These are phyloP conservation scores for Brenthis ino DNA, from an alignment of 2,888 invertebrate genomes.

Conservation along the genomic window DNA sequence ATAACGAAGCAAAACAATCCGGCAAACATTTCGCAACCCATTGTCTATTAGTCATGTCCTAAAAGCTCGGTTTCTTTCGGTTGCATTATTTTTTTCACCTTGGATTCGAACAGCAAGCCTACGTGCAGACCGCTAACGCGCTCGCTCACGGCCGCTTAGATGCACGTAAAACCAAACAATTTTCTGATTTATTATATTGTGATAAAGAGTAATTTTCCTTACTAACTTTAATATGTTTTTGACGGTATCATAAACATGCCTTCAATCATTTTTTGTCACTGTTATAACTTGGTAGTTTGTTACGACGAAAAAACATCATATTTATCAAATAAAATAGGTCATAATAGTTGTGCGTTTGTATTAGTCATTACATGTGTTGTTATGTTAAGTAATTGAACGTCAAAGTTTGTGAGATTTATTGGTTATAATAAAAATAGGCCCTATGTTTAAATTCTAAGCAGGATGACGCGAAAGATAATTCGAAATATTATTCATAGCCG, in stretches of 20 bases:
- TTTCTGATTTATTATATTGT: constrained; percentile 25
- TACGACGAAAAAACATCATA: constrained; percentile 46
- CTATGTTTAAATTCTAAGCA: too few species aligned
- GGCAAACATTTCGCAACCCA: constrained; percentile 52
- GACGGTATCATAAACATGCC: constrained; percentile 39
- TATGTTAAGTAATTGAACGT: not conserved
- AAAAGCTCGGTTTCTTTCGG: constrained; percentile 51
- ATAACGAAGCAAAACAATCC: constrained; percentile 23
- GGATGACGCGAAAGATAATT: constrained; percentile 13
- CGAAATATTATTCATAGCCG: constrained; percentile 28
- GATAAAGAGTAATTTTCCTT: constrained; percentile 9
- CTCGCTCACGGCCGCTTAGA: constrained; percentile 67
- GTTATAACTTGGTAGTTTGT: constrained; percentile 46
- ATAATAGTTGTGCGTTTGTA: constrained; percentile 8
- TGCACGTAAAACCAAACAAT: constrained; percentile 46
- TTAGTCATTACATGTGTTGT: not conserved
- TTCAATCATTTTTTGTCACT: constrained; percentile 38
- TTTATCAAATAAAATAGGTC: constrained; percentile 32
- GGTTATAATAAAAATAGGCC: too few species aligned
- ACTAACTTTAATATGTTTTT: constrained; percentile 10
- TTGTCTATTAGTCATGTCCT: constrained; percentile 76
- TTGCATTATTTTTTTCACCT: constrained; percentile 65
- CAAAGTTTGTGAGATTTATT: too few species aligned
- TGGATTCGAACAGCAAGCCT: constrained; percentile 47
- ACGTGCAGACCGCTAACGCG: constrained; percentile 70